Conservation (phyloP, 2,113 vertebrate species). For the Scartelaos histophorus region DNA sequence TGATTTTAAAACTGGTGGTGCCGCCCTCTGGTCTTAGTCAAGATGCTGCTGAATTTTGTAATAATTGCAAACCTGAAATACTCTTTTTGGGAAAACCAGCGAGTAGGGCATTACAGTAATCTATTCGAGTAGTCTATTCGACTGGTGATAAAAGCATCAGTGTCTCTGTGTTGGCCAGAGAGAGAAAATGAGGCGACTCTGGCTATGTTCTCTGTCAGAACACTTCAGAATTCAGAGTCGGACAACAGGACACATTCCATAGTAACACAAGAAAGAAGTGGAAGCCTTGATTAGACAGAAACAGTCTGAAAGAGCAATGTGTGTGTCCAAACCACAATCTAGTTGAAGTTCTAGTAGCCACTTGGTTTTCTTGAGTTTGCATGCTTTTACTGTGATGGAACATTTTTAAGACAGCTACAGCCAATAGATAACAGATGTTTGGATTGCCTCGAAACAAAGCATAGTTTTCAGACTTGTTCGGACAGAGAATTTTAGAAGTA, state of each 20-base stretch:
- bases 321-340: not conserved
- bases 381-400: not conserved
- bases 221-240: not conserved
- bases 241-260: not conserved
- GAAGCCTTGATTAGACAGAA: not conserved
- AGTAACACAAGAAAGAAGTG: not conserved
- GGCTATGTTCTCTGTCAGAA: too few relatives aligned
- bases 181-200: too few relatives aligned
- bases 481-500: constrained; percentile 2
- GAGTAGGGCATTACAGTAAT: too few relatives aligned
- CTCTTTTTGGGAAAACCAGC: too few relatives aligned
- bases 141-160: too few relatives aligned
- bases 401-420: not conserved
- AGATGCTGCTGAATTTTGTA: too few relatives aligned
- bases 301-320: not conserved
- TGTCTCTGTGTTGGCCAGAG: too few relatives aligned
- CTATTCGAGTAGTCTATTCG: too few relatives aligned
- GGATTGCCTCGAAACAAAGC: constrained; percentile 12
- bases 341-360: not conserved
- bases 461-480: constrained; percentile 29
- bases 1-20: too few relatives aligned
- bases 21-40: too few relatives aligned
- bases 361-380: not conserved
- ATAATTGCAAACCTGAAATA: too few relatives aligned
- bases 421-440: not conserved